These are phyloP conservation scores for Lepidostoma basale DNA, from an alignment of 1,140 invertebrate genomes.

Conservation along the genomic window DNA sequence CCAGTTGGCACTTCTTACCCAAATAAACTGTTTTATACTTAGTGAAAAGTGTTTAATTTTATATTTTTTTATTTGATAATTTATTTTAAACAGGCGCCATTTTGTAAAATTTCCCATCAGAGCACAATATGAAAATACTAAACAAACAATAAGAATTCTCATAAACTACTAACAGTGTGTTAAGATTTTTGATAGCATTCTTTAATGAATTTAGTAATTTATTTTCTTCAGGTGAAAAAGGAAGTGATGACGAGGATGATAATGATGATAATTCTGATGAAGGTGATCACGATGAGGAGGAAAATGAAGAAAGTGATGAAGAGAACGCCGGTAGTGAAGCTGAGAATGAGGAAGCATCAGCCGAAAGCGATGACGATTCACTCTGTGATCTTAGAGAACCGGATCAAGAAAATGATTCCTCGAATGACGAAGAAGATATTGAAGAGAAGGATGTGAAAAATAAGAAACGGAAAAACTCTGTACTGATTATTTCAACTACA, in stretches of 20 bases:
- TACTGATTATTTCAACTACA: constrained; percentile 10
- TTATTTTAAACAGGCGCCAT: too few species aligned
- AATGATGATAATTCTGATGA: constrained; percentile 44
- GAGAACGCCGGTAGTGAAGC: constrained; percentile 44
- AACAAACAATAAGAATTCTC: too few species aligned
- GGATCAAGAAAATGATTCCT: constrained; percentile 42
- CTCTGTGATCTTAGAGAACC: constrained; percentile 49
- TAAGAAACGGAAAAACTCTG: constrained; percentile 19
- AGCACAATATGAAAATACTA: too few species aligned
- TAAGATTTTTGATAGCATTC: too few species aligned
- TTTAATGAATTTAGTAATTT: too few species aligned
- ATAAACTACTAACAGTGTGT: too few species aligned
- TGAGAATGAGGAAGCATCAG: constrained; percentile 47
- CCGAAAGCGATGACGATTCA: constrained; percentile 49
- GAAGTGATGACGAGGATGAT: constrained; percentile 44
- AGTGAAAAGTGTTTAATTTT: too few species aligned
- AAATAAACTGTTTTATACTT: too few species aligned
- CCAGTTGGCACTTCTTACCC: too few species aligned
- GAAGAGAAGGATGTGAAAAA: constrained; percentile 40
- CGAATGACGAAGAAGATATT: constrained; percentile 48
- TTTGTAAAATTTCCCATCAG: too few species aligned
- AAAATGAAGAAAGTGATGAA: constrained; percentile 45
- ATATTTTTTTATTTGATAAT: too few species aligned
- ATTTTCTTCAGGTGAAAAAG: constrained; percentile 43
- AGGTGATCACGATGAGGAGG: constrained; percentile 47